Conservation (phyloP, 2,888 invertebrate species). For the Caenorhabditis panamensis region DNA sequence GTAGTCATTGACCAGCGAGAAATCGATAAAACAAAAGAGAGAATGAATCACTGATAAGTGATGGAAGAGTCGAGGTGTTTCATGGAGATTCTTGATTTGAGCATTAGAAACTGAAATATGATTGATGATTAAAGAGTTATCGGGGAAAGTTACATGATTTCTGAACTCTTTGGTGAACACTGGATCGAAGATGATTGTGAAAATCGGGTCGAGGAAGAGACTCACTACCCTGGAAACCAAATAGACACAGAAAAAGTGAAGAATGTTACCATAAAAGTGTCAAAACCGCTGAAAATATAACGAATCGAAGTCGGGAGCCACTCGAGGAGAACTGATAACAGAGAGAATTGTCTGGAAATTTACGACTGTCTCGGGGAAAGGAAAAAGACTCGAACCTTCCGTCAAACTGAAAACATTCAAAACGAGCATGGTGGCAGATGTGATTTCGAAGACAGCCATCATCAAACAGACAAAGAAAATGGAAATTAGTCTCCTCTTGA, state of each 20-base stretch:
- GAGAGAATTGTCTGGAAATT: not conserved
- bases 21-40: slow-evolving; percentile 23
- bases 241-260: not conserved
- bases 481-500: slow-evolving; percentile 28
- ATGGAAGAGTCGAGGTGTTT: slow-evolving; percentile 3
- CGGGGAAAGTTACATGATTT: not conserved
- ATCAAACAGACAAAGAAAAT: slow-evolving; percentile 28
- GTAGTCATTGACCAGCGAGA: not conserved
- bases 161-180: slow-evolving; percentile 20
- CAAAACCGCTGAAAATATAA: slow-evolving; percentile 32
- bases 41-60: slow-evolving; percentile 42
- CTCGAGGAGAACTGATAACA: slow-evolving; percentile 33
- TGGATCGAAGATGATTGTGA: slow-evolving; percentile 40
- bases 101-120: slow-evolving; percentile 17
- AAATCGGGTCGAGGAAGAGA: slow-evolving; percentile 41
- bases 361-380: too few species aligned
- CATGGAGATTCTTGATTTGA: slow-evolving; percentile 37
- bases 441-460: slow-evolving; percentile 40
- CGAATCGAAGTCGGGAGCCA: slow-evolving; percentile 25
- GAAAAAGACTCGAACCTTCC: too few species aligned
- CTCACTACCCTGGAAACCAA: slow-evolving; percentile 14
- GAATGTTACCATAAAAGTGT: slow-evolving; percentile 38
- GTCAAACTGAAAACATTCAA: slow-evolving; percentile 14
- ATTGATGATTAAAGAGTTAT: not conserved
- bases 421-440: slow-evolving; percentile 33